A percentile compares a stretch with the other conserved stretches of the same genome.
These are phyloP conservation scores for Hololepta plana DNA, from an alignment of 2,888 invertebrate species.

Conservation along the genomic window DNA sequence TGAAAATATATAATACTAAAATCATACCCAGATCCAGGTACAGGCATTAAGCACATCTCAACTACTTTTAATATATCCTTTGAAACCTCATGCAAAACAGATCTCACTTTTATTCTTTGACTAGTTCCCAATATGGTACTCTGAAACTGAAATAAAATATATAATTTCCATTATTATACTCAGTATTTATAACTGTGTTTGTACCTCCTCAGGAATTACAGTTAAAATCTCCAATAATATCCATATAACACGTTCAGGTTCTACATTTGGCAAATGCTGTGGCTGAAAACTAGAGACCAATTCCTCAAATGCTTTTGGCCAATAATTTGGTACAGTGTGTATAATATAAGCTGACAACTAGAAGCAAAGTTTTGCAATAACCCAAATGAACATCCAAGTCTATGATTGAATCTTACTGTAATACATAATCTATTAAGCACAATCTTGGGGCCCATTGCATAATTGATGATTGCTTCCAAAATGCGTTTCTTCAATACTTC, in stretches of 20 bases:
- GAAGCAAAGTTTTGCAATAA: slow-evolving; percentile 16
- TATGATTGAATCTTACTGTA: too few relatives aligned
- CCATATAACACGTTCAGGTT: slow-evolving; percentile 40
- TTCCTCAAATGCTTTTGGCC: slow-evolving; percentile 54
- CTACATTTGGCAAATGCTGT: slow-evolving; percentile 36
- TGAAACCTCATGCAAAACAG: slow-evolving; percentile 27
- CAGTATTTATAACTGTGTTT: slow-evolving; percentile 8
- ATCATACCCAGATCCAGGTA: slow-evolving; percentile 19
- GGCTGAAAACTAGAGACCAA: slow-evolving; percentile 37
- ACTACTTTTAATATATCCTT: slow-evolving; percentile 27
- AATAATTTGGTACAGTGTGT: slow-evolving; percentile 38
- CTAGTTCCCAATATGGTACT: slow-evolving; percentile 25
- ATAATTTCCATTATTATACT: too few relatives aligned
- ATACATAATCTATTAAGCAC: slow-evolving; percentile 76
- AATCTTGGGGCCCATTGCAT: slow-evolving; percentile 66
- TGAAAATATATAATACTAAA: slow-evolving; percentile 3
- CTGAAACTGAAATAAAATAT: slow-evolving; percentile 24
- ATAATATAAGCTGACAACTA: slow-evolving; percentile 74
- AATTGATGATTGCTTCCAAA: slow-evolving; percentile 56
- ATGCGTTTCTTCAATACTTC: slow-evolving; percentile 59
- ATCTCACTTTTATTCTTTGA: slow-evolving; percentile 24
- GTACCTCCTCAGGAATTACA: slow-evolving; percentile 77
- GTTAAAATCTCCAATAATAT: slow-evolving; percentile 68
- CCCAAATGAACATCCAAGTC: too few relatives aligned
- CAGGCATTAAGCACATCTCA: slow-evolving; percentile 25